Evolutionary conservation across 2,888 invertebrate species (phyloP), one percentile per base, ranked within the genome.

Genomic region (Holacanthella duospinosa): DNA sequence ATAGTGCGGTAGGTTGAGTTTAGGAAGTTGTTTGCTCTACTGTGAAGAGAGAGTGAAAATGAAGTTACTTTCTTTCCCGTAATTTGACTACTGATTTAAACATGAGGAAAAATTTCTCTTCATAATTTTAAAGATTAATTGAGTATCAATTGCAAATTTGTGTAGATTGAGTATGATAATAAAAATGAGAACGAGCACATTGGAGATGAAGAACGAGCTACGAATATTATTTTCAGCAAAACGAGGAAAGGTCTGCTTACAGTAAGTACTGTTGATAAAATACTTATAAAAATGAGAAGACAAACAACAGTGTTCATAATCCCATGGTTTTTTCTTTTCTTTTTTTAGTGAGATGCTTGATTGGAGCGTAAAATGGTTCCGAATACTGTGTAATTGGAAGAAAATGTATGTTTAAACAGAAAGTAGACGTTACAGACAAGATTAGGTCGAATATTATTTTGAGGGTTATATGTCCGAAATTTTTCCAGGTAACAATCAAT

Each of bases 181-280:
- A n/a, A n/a, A n/a, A n/a, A n/a, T n/a, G n/a, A n/a, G n/a, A n/a
- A n/a, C n/a, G n/a, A n/a, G n/a, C n/a, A n/a, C n/a, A n/a, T n/a
- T n/a, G n/a, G n/a, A n/a, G n/a, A n/a, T n/a, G n/a, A n/a, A 21
- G 21, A 48, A n/a, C 48, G 48, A 48, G 48, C 21, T 9, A 48
- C 21, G 48, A 48, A 48, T 48, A 21, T 48, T 48, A 48, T 48
- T 48, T 48, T 9, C 19, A 48, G 48, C 48, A 48, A 48, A 48
- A n/a, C 19, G 48, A 48, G 21, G 48, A 48, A 21, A 48, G 48
- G 21, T 4, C 48, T 9, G 48, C 12, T n/a, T n/a, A 48, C 21
- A 48, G 48, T 48, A 48, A 48, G 48, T 48, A 48, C 19, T 48
- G 48, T 21, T 48, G 19, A 48, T 48, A 48, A 48, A 48, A 48